Evolutionary conservation across 1,140 invertebrate species (phyloP).

Genomic region (Eueides isabella): DNA sequence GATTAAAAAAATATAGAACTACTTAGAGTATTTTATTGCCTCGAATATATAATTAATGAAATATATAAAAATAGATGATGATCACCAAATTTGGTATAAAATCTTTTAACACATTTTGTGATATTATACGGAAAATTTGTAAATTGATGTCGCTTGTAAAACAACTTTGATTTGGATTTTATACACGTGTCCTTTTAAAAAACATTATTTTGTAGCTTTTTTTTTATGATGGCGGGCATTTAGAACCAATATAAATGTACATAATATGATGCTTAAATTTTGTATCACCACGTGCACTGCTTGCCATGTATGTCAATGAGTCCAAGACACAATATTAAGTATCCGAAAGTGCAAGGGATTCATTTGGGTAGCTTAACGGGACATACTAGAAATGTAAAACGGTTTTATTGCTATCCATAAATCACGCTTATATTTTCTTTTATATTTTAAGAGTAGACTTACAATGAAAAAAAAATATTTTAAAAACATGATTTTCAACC

Average conservation of each 20-base stretch:
- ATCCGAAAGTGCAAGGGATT: slow-evolving; percentile 7
- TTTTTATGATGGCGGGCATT: slow-evolving; percentile 28
- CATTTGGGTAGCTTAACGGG: slow-evolving; percentile 20
- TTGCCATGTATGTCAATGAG: slow-evolving; percentile 32
- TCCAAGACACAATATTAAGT: slow-evolving; percentile 16
- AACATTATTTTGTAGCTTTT: slow-evolving; percentile 27
- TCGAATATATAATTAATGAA: slow-evolving; percentile 19
- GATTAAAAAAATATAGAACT: slow-evolving; percentile 16
- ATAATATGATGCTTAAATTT: slow-evolving; percentile 21
- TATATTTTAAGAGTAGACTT: slow-evolving; percentile 18
- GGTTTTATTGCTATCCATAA: not conserved
- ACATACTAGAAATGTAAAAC: not conserved
- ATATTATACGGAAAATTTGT: slow-evolving; percentile 1
- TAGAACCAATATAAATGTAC: slow-evolving; percentile 23
- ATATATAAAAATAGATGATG: slow-evolving; percentile 17
- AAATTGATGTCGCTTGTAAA: not conserved
- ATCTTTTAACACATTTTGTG: not conserved
- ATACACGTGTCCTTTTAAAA: slow-evolving; percentile 20
- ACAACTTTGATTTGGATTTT: slow-evolving; percentile 27
- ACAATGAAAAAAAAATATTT: not conserved
- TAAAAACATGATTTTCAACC: not conserved
- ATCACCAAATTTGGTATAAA: slow-evolving; percentile 2
- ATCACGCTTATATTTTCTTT: not conserved
- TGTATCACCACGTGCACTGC: slow-evolving; percentile 22
- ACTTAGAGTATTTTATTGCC: slow-evolving; percentile 14